These are phyloP conservation scores for Drosophila nebulosa DNA, from an alignment of 1,140 invertebrate species.

Conservation along the genomic window DNA sequence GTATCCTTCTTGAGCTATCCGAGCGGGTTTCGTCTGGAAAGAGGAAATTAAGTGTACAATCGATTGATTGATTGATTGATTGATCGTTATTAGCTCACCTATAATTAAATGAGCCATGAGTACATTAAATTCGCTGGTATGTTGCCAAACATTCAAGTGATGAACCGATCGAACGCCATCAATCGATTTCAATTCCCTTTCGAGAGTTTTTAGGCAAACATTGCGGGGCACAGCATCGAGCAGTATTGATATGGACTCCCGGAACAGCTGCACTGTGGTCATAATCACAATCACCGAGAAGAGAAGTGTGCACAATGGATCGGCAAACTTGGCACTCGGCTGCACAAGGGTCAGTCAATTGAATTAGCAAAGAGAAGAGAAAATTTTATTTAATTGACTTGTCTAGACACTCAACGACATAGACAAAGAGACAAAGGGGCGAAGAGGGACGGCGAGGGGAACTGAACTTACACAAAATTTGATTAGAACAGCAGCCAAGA, in stretches of 20 bases:
- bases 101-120: constrained; percentile 89
- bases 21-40: constrained; percentile 80
- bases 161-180: constrained; percentile 88
- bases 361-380: constrained; percentile 17
- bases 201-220: constrained; percentile 82
- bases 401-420: constrained; percentile 22
- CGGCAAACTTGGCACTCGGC: constrained; percentile 89
- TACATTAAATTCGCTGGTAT: constrained; percentile 87
- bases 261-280: constrained; percentile 89
- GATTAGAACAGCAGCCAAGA: constrained; percentile 91
- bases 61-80: background rate
- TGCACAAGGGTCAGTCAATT: constrained; percentile 67
- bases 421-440: background rate
- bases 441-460: background rate
- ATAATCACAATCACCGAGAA: constrained; percentile 92
- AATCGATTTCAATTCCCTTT: constrained; percentile 83
- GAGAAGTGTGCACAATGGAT: constrained; percentile 94
- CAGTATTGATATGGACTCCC: constrained; percentile 88
- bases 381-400: constrained; percentile 19
- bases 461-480: constrained; percentile 87
- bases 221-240: constrained; percentile 89
- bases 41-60: background rate
- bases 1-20: constrained; percentile 81
- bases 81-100: constrained; percentile 82
- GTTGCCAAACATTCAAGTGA: constrained; percentile 90